Evolutionary conservation across 2,113 vertebrate species (phyloP).

Genomic region (Mus spicilegus): DNA sequence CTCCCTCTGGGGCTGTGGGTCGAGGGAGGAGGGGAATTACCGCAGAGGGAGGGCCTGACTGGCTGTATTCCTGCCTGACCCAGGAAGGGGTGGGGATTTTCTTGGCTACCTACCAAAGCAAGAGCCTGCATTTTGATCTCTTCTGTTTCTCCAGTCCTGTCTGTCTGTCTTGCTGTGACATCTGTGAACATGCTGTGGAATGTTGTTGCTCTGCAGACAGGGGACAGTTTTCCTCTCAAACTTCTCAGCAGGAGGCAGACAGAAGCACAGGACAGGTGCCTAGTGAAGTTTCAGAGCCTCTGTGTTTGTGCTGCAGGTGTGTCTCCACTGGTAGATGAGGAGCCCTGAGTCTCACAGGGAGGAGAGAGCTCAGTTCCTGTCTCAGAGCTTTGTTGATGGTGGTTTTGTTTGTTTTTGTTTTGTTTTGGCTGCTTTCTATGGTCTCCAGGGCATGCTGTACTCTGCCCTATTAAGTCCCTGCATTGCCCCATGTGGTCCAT

Average conservation of each 20-base stretch:
- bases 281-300: not conserved
- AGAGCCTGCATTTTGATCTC: constrained; percentile 34
- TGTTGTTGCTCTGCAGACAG: constrained; percentile 15
- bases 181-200: not conserved
- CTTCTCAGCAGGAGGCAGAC: constrained; percentile 51
- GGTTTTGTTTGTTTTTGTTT: too few species aligned
- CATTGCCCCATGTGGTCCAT: not conserved
- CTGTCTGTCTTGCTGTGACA: not conserved
- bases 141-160: not conserved
- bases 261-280: constrained; percentile 27
- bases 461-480: not conserved
- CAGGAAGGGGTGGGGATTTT: not conserved
- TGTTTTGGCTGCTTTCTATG: not conserved
- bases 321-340: not conserved
- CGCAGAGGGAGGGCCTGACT: not conserved
- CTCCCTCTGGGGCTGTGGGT: not conserved
- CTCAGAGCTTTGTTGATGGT: not conserved
- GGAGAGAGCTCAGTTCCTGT: not conserved
- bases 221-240: constrained; percentile 48
- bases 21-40: not conserved
- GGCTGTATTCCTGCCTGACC: not conserved
- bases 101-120: constrained; percentile 14
- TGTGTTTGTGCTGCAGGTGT: not conserved
- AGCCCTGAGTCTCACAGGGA: not conserved
- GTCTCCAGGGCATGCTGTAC: not conserved